phyloP scores from a whole-genome alignment of 2,888 invertebrate genomes.

The Thyatira batis region DNA sequence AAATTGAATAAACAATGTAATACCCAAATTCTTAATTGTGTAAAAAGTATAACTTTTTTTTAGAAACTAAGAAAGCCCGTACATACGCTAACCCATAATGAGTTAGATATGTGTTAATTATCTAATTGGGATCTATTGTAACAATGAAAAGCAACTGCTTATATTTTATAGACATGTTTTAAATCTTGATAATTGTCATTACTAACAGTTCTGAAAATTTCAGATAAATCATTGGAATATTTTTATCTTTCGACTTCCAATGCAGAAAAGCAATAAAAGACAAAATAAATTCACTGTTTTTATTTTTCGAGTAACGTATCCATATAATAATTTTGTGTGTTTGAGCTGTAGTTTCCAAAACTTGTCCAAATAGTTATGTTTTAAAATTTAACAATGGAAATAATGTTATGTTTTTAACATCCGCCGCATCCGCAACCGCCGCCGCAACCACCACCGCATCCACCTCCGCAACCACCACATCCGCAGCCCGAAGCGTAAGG shows the following conservation, averaged over 20 bases:
- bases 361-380: not conserved
- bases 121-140: too few relatives aligned
- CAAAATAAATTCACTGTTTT: not conserved
- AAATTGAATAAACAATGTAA: too few relatives aligned
- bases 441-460: slow-evolving; percentile 24
- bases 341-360: not conserved
- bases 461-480: slow-evolving; percentile 13
- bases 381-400: not conserved
- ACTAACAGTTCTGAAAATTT: too few relatives aligned
- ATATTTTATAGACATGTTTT: too few relatives aligned
- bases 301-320: not conserved
- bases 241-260: not conserved
- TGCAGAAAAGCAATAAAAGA: not conserved
- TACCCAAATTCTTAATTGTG: too few relatives aligned
- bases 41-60: too few relatives aligned
- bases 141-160: too few relatives aligned
- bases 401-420: slow-evolving; percentile 16
- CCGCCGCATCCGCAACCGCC: slow-evolving; percentile 26
- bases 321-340: not conserved
- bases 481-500: not conserved
- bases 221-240: not conserved
- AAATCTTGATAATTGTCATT: too few relatives aligned
- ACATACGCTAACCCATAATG: too few relatives aligned
- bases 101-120: too few relatives aligned
- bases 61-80: too few relatives aligned